Evolutionary conservation across 2,797 vertebrate species (phyloP).

Genomic region (Spea hammondii): DNA sequence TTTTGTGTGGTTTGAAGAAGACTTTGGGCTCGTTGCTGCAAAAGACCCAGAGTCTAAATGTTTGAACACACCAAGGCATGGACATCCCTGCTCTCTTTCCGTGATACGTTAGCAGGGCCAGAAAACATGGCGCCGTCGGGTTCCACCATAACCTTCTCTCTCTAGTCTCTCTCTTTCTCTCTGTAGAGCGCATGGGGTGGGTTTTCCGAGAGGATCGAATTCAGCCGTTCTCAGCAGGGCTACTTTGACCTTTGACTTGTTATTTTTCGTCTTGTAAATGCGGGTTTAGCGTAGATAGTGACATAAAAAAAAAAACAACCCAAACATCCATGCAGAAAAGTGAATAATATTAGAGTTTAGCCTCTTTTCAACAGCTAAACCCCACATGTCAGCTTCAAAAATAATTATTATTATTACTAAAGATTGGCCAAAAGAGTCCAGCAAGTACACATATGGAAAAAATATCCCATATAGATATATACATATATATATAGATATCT

Average conservation of each 20-base stretch:
- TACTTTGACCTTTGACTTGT: slow-evolving; percentile 39
- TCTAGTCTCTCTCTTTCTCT: no score
- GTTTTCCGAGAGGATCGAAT: slow-evolving; percentile 27
- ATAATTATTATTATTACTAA: neutral
- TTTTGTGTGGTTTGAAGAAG: neutral
- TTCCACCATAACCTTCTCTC: no score
- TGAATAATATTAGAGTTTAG: slow-evolving; percentile 23
- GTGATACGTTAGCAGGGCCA: no score
- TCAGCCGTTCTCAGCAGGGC: slow-evolving; percentile 23
- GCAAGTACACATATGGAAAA: slow-evolving; percentile 62
- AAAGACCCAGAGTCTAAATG: no score
- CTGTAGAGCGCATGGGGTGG: neutral
- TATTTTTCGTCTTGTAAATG: neutral
- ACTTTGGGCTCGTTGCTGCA: no score
- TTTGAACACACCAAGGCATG: no score
- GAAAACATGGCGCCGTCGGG: no score
- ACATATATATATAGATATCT: slow-evolving; percentile 35
- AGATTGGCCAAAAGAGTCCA: slow-evolving; percentile 66
- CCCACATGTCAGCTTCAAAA: slow-evolving; percentile 15
- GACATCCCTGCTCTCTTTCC: no score
- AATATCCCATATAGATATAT: slow-evolving; percentile 63
- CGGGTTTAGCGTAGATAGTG: slow-evolving; percentile 24
- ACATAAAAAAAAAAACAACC: slow-evolving; percentile 8
- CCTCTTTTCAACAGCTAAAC: slow-evolving; percentile 7
- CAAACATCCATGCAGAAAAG: slow-evolving; percentile 21